Evolutionary conservation across 1,140 invertebrate species (phyloP).

Genomic region (Lucilia cuprina): DNA sequence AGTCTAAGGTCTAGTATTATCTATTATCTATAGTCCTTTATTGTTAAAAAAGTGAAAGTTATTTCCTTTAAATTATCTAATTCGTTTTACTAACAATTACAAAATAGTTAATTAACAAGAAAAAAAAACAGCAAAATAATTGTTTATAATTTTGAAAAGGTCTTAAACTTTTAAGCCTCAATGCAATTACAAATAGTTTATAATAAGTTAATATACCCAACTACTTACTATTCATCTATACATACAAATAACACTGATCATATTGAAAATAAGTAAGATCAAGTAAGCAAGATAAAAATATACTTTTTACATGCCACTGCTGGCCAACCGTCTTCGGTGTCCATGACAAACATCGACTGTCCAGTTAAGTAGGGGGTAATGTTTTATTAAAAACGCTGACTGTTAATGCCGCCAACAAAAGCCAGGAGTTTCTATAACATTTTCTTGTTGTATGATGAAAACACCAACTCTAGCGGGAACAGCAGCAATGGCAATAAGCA

Average conservation of each 20-base stretch:
- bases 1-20: too few species aligned
- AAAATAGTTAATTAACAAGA: neutral
- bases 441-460: neutral
- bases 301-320: neutral
- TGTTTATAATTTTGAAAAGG: neutral
- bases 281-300: neutral
- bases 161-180: neutral
- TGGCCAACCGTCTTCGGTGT: neutral
- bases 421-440: neutral
- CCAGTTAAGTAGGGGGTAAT: slow-evolving; percentile 16
- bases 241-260: neutral
- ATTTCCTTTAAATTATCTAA: neutral
- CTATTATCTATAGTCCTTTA: too few species aligned
- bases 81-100: neutral
- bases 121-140: neutral
- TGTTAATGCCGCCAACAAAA: slow-evolving; percentile 21
- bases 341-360: neutral
- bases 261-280: neutral
- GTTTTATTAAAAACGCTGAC: slow-evolving; percentile 2
- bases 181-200: neutral
- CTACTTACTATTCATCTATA: neutral
- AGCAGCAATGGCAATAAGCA: slow-evolving; percentile 8
- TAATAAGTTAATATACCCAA: neutral
- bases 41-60: too few species aligned
- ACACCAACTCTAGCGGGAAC: neutral